Evolutionary conservation across 2,888 invertebrate species (phyloP), one percentile per base, ranked within the genome.

Genomic region (Seira sanloemensis): DNA sequence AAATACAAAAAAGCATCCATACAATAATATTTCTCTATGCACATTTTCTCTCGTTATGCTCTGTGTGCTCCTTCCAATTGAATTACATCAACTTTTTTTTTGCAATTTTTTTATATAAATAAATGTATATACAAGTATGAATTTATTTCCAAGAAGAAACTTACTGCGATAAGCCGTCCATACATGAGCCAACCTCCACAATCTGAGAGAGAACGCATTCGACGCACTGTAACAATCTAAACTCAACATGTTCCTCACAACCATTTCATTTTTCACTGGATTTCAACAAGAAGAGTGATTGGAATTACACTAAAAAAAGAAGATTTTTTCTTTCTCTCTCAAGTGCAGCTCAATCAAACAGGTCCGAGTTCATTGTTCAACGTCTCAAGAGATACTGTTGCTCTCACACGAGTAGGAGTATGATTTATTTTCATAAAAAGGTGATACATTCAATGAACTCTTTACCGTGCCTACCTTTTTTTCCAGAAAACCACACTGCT

Each of bases 101-200:
- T 7, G 16, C 5, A 50, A 50, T 50, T 50, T 50, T n/a, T n/a
- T n/a, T n/a, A n/a, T n/a, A n/a, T n/a, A n/a, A n/a, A n/a, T n/a
- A n/a, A n/a, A n/a, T n/a, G n/a, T n/a, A n/a, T n/a, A n/a, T n/a
- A n/a, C n/a, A n/a, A n/a, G n/a, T n/a, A n/a, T 37, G 37, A 5
- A 16, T 2, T 76, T 67, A 0, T 46, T 26, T 71, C 27, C n/a
- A 73, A 9, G n/a, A 25, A 23, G 23, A 37, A 71, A 86, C 89
- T 89, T 87, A 89, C 89, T 89, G 85, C 89, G 89, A 88, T 89
- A 89, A 85, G 89, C 89, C 75, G 88, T 88, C 89, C 89, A 89
- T 27, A 89, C 89, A 87, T 89, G 89, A 82, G 89, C 89, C 78
- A 89, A 86, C 88, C 89, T 85, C 89, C 89, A 89, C 54, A 89